Base-by-base conservation (phyloP, 2,113 vertebrate species). In the Oryzias curvinotus region DNA sequence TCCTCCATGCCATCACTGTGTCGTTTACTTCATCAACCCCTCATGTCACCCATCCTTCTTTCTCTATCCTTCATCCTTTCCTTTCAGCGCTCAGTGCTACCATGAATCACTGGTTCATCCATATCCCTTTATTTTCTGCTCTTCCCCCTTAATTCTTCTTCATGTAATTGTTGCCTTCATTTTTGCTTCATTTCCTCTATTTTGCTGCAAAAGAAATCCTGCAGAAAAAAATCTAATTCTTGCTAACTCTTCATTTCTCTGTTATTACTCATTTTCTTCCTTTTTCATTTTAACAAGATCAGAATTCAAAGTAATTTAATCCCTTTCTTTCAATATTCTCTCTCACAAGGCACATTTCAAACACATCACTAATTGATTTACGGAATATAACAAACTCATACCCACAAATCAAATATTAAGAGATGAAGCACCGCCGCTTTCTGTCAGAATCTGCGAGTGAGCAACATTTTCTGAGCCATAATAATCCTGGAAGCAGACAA, bases 1-100 rank as follows among this genome's bases (percentile, higher is more conserved):
- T 63, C 73, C 63, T 68, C 56, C 30, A 49, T 69, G 61, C 46
- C 0, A 50, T 72, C 70, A 64, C 53, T 72, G 71, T 60, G 67
- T 76, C 75, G 30, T 80, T 82, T 77, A 75, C 68, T 71, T 60
- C 75, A 59, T 77, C 70, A 13, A 42, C 50, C 41, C 70, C 61
- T 71, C 51, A 21, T 36, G 69, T 55, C 49, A 68, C 67, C 54
- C 62, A 46, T 71, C 57, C 63, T 51, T 56, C 57, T 57, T 63
- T 65, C 23, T 62, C 41, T 51, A 48, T 76, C 74, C 52, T 60
- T 62, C 65, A 57, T 48, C 45, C 51, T 65, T 62, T 17, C 36
- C 49, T 73, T 65, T 49, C 62, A 62, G 21, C 58, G 51, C 57
- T 54, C 52, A 45, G 49, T 10, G 3, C 36, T 36, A 66, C 49